Conservation (phyloP, 2,797 vertebrate genomes). For the Pelodytes ibericus region DNA sequence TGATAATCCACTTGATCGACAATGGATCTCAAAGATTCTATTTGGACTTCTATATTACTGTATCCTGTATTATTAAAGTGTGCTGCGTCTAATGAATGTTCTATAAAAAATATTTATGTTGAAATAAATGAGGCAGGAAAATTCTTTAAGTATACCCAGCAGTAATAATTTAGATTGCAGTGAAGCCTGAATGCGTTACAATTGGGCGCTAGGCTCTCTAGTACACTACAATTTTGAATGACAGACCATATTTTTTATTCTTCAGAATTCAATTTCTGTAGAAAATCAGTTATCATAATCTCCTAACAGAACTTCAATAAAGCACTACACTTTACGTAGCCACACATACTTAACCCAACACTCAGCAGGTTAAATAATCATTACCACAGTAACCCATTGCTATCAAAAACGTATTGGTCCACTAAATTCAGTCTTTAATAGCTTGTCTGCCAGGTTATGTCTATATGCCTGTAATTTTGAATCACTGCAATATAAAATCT, state of each 20-base stretch:
- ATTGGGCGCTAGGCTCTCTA: neutral
- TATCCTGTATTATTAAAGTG: neutral
- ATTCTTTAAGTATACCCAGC: neutral
- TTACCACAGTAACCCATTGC: slow-evolving; percentile 62
- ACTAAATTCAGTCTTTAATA: slow-evolving; percentile 64
- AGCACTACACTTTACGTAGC: slow-evolving; percentile 40
- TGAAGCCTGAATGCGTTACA: slow-evolving; percentile 9
- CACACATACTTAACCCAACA: slow-evolving; percentile 60
- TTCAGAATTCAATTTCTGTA: slow-evolving; percentile 29
- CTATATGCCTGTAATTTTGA: slow-evolving; percentile 48
- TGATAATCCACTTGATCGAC: too few species aligned
- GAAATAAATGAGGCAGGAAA: slow-evolving; percentile 1
- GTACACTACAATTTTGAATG: neutral
- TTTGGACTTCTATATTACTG: neutral
- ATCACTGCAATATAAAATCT: slow-evolving; percentile 52
- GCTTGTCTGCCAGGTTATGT: slow-evolving; percentile 49
- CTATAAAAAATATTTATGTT: neutral
- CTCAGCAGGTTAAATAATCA: slow-evolving; percentile 61
- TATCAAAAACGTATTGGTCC: slow-evolving; percentile 66
- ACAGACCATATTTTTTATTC: slow-evolving; percentile 35
- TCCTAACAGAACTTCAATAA: slow-evolving; percentile 50
- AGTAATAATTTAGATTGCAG: neutral
- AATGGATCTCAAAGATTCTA: too few species aligned
- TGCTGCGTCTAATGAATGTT: neutral
- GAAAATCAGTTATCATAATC: slow-evolving; percentile 54